Evolutionary conservation across 2,888 invertebrate genomes (phyloP), one percentile per base, ranked within the genome.

Genomic region (Monochamus alternatus): DNA sequence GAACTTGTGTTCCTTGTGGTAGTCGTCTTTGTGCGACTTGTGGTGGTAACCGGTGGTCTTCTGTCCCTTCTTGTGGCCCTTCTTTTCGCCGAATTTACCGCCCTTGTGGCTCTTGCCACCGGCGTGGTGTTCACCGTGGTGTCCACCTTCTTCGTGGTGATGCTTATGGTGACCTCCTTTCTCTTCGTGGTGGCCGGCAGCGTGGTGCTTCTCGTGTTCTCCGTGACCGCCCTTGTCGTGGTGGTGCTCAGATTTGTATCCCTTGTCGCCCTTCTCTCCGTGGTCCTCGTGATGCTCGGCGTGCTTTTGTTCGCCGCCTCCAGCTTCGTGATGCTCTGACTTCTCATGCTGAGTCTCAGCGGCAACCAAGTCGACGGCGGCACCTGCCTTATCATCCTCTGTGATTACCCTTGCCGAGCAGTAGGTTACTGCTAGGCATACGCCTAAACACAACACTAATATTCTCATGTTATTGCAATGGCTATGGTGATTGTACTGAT

Each of bases 11-110:
- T 95, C 94, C 87, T 96, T 96, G 84, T 95, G 94, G 86, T 94
- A 96, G 86, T 96, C 96, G 85, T 96, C 96, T 87, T 96, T 96
- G 88, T 96, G 95, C 55, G 95, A 94, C 85, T 96, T 95, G 88
- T 96, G 94, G 85, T 96, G 96, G 87, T 93, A 96, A 8, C 96
- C 96, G 75, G 95, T 93, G 14, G 95, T 95, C 85, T 96, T 95
- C 79, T 95, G 94, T 0, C 95, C 96, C 85, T 96, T 96, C 84
- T 96, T 96, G 88, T 95, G 95, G 1, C 95, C 95, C 84, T 95
- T 95, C 86, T 95, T 95, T 84, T 95, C 94, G 4, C 94, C 94
- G 86, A 93, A 94, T 85, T 95, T 95, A 1, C 94, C 94, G 1
- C 93, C 95, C 85, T 95, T 95, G 86, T 95, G 94, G 14, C 94